Base-by-base conservation (phyloP, 2,797 vertebrate species). In the Gephyroberyx darwinii region DNA sequence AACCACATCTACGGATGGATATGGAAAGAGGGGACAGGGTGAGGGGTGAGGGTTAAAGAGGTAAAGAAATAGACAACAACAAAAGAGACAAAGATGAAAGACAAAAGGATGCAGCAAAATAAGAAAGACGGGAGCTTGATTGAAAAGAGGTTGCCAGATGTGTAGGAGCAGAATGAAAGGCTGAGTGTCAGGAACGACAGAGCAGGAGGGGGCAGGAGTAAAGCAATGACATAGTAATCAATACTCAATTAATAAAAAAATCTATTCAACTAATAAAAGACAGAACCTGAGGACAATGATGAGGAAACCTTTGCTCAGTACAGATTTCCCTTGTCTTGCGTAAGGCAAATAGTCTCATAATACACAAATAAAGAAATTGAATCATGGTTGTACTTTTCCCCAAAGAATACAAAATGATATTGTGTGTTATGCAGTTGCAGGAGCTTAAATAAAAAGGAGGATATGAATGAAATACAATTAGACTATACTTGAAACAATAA, bases 191-290 rank as follows among this genome's bases (percentile, higher is more conserved):
- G 33, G 33, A 35, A 26, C 8, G 48, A 26, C 10, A 13, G 47
- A 48, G 50, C 14, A n/a, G 57, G 39, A 26, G n/a, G 53, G n/a
- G 39, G 37, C 65, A 73, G 33, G 33, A 35, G 35, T 62, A 51
- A 75, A 64, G 74, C 26, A 71, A 65, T 61, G 52, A 56, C 14
- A 50, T 33, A 39, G 33, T 47, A 69, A 84, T 84, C 80, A 76
- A 83, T 83, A 67, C 37, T 52, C 14, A 52, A 71, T 66, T 50
- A 64, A 26, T 26, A 26, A 26, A 17, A 58, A 73, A 81, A 81
- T 83, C 65, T 39, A 74, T 80, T 61, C 7, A 50, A 59, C 33
- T 20, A 74, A 13, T 14, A 63, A 5, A 50, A 37, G 47, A 31
- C 14, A 50, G 12, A 63, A 47, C 45, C 17, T 31, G 47, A 63